Conservation (phyloP, 2,888 invertebrate genomes). For the Cepaea hortensis region DNA sequence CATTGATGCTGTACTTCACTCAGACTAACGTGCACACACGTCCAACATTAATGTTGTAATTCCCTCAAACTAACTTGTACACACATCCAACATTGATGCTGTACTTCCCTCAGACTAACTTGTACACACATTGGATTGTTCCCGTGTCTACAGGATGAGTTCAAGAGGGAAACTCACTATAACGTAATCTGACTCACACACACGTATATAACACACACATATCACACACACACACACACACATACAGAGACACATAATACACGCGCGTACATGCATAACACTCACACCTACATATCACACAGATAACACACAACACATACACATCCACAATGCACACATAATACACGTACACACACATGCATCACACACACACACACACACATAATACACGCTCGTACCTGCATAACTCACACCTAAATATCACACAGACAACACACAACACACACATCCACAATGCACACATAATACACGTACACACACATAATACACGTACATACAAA, state of each 20-base stretch:
- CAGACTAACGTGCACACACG: too few species aligned
- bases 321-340: background rate
- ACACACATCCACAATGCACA: background rate
- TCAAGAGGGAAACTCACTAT: too few species aligned
- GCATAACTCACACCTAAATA: background rate
- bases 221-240: background rate
- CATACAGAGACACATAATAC: background rate
- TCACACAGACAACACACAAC: too few species aligned
- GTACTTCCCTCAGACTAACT: too few species aligned
- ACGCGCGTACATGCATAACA: background rate
- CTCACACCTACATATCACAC: background rate
- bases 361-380: background rate
- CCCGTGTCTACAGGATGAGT: too few species aligned
- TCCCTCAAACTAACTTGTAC: too few species aligned
- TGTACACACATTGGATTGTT: too few species aligned
- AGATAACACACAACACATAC: background rate
- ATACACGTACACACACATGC: background rate
- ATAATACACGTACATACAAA: too few species aligned
- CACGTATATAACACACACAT: background rate
- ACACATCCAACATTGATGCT: too few species aligned
- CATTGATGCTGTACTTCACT: too few species aligned
- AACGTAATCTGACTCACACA: too few species aligned
- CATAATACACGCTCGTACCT: background rate
- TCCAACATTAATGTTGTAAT: too few species aligned
- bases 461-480: background rate